These are phyloP conservation scores for Enoplolaimus lenunculus DNA, from an alignment of 2,888 invertebrate species.

Conservation along the genomic window DNA sequence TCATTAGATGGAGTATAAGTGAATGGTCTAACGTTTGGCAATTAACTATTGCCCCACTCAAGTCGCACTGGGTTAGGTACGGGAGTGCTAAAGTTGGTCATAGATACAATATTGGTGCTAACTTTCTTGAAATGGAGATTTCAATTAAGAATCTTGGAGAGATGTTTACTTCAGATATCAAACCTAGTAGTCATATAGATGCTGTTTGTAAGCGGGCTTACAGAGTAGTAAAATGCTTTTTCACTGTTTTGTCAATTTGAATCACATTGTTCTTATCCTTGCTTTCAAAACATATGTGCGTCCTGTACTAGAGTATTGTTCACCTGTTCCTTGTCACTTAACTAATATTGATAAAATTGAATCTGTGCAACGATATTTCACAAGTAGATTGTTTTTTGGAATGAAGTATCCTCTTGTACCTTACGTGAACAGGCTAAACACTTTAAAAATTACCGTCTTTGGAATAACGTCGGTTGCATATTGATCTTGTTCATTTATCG, in stretches of 20 bases:
- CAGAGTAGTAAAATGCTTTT: background rate
- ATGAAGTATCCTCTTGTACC: background rate
- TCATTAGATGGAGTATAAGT: no score
- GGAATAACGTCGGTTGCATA: background rate
- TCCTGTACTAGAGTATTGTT: no score
- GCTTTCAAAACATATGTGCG: no score
- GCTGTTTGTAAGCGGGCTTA: background rate
- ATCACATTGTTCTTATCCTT: no score
- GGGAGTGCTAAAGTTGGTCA: background rate
- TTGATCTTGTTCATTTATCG: background rate
- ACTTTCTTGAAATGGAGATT: background rate
- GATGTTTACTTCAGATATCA: background rate
- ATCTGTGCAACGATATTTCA: background rate
- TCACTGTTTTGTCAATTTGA: background rate
- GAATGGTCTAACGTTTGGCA: background rate
- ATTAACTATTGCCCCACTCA: constrained; percentile 25
- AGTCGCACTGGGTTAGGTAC: background rate
- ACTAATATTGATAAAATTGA: background rate
- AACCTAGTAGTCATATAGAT: background rate
- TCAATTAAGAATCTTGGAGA: background rate
- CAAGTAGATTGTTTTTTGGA: background rate
- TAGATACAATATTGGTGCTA: background rate
- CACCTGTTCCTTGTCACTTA: no score
- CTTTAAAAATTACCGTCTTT: background rate
- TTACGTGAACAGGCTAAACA: background rate